phyloP scores from a whole-genome alignment of 2,113 vertebrate species.

The Eidolon helvum region DNA sequence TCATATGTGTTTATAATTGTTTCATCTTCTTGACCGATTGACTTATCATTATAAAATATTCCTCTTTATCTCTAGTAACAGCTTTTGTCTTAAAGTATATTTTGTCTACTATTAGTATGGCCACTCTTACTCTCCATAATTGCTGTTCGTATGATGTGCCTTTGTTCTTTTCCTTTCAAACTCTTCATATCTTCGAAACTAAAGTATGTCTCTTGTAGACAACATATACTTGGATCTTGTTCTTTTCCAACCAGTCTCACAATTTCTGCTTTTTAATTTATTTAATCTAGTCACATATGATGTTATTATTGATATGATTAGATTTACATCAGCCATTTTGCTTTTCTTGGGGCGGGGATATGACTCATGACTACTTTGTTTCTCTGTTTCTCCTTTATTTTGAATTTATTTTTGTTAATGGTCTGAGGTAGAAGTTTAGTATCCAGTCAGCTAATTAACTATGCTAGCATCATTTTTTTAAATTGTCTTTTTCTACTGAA shows the following conservation, averaged over 20 bases:
- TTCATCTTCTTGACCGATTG: neutral
- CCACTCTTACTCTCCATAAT: neutral
- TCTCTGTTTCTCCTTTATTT: constrained; percentile 41
- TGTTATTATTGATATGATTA: neutral
- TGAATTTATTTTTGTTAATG: constrained; percentile 34
- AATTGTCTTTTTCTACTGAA: constrained; percentile 27
- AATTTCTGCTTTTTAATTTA: neutral
- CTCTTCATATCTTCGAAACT: constrained; percentile 13
- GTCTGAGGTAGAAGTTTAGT: neutral
- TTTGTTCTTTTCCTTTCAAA: neutral
- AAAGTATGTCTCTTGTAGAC: neutral
- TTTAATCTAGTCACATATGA: constrained; percentile 15
- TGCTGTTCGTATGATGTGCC: neutral
- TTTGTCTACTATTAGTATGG: neutral
- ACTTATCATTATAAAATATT: neutral
- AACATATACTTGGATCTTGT: neutral
- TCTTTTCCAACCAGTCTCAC: neutral
- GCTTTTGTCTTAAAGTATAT: constrained; percentile 33
- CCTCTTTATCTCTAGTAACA: neutral
- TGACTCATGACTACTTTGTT: neutral
- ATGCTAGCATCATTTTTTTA: neutral
- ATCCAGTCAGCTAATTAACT: constrained; percentile 4
- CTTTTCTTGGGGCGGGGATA: neutral
- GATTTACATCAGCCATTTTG: neutral
- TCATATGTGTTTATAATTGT: neutral